Percentiles rank a stretch among this genome's conserved stretches.
Evolutionary conservation across 35 echinoderm and acorn worm species (phyloP).

Genomic region (Ophiothrix spiculata): DNA sequence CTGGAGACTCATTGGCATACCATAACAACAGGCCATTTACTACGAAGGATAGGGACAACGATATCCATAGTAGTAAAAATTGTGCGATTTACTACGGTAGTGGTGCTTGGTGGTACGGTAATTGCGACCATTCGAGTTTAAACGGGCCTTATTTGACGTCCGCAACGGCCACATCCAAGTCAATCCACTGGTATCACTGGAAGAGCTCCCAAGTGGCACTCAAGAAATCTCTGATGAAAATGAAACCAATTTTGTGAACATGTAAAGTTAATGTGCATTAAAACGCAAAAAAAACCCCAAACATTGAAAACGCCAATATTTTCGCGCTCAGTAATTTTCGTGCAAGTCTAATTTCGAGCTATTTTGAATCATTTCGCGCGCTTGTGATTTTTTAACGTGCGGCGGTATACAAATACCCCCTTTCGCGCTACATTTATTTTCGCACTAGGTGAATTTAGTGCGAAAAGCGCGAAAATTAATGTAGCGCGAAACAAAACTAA

Average conservation of each 20-base stretch:
- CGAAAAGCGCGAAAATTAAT: no score
- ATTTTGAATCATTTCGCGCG: no score
- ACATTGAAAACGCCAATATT: no score
- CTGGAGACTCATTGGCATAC: background rate
- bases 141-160: background rate
- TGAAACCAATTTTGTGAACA: background rate
- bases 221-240: background rate
- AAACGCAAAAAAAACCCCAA: no score
- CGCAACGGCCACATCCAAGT: background rate
- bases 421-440: no score
- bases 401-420: no score
- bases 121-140: background rate
- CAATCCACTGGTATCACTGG: background rate
- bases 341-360: no score
- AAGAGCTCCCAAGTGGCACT: background rate
- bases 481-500: no score
- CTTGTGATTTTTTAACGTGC: no score
- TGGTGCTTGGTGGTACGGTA: constrained; percentile 7
- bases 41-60: background rate
- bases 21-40: background rate
- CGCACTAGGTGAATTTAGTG: no score
- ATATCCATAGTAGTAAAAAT: background rate
- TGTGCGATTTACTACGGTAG: background rate
- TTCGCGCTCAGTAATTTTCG: no score
- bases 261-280: no score